Percentiles rank a stretch among this genome's conserved stretches.
These are phyloP conservation scores for Chondrilla cf. caribensis DNA, from an alignment of 37 sponge, comb jelly and placozoan genomes.

Conservation along the genomic window DNA sequence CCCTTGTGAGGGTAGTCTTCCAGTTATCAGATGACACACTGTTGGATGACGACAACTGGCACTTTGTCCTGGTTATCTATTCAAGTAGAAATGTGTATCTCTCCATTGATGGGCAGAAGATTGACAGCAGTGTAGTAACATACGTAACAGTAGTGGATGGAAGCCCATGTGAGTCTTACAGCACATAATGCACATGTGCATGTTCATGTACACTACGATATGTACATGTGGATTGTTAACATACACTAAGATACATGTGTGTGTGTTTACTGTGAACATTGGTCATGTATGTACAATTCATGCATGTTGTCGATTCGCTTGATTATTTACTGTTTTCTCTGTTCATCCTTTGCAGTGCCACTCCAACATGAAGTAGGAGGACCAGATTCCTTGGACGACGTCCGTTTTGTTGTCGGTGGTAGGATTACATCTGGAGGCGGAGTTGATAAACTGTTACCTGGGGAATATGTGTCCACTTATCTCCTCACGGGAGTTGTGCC, in stretches of 20 bases:
- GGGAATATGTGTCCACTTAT: constrained; percentile 22
- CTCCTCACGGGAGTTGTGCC: constrained; percentile 33
- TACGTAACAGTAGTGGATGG: constrained; percentile 1
- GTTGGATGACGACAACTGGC: constrained; percentile 52
- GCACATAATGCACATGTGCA: too few species aligned
- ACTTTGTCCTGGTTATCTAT: constrained; percentile 61
- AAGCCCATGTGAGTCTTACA: constrained; percentile 15
- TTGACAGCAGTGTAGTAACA: constrained; percentile 12
- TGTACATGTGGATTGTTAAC: neutral
- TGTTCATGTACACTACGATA: neutral
- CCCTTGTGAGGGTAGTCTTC: constrained; percentile 52
- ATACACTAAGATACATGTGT: neutral
- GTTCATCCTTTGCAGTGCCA: constrained; percentile 18
- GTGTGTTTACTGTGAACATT: too few species aligned
- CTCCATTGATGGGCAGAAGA: constrained; percentile 38
- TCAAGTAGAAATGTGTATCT: constrained; percentile 23
- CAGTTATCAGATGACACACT: constrained; percentile 26
- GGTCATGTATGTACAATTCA: too few species aligned
- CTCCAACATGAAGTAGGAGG: constrained; percentile 18
- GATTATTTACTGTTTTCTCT: too few species aligned
- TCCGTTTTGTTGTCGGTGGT: constrained; percentile 49
- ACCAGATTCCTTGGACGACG: neutral
- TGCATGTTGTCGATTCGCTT: too few species aligned
- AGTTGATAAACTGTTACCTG: constrained; percentile 47
- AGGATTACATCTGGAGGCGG: constrained; percentile 29